Conservation (phyloP, 2,888 invertebrate species). For the Melipona bicolor region DNA sequence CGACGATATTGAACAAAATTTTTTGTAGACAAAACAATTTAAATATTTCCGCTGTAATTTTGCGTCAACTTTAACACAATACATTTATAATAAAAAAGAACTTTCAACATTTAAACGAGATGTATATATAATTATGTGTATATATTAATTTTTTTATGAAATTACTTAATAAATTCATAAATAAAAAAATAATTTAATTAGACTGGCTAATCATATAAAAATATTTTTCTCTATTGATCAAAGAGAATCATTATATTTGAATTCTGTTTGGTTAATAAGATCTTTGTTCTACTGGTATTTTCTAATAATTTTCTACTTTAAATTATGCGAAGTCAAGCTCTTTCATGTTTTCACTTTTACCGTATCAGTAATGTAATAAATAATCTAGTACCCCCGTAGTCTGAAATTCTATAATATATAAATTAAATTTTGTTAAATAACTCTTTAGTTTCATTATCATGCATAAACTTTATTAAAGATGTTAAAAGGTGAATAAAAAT, state of each 20-base stretch:
- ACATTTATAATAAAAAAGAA: not conserved
- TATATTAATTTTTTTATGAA: not conserved
- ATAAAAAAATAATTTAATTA: not conserved
- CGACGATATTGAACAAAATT: not conserved
- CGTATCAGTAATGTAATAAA: conserved; percentile 21
- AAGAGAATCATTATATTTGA: not conserved
- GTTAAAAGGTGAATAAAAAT: not conserved
- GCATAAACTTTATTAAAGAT: not conserved
- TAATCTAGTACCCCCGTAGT: conserved; percentile 21
- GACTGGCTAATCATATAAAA: not conserved
- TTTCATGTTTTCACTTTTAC: conserved; percentile 53
- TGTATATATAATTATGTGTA: not conserved
- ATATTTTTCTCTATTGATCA: not conserved
- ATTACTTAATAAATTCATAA: conserved; percentile 15
- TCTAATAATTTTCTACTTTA: conserved; percentile 44
- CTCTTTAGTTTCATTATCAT: not conserved
- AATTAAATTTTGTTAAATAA: not conserved
- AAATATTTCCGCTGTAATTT: not conserved
- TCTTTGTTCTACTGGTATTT: conserved; percentile 14
- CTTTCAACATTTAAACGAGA: not conserved
- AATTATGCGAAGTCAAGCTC: conserved; percentile 37
- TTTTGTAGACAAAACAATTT: not conserved
- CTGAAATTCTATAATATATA: conserved; percentile 1
- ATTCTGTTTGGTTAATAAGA: conserved; percentile 3
- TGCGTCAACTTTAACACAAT: not conserved